Percentiles rank a stretch among this genome's conserved stretches.
Conservation (phyloP, 2,888 invertebrate genomes). For the Acholoe squamosa region DNA sequence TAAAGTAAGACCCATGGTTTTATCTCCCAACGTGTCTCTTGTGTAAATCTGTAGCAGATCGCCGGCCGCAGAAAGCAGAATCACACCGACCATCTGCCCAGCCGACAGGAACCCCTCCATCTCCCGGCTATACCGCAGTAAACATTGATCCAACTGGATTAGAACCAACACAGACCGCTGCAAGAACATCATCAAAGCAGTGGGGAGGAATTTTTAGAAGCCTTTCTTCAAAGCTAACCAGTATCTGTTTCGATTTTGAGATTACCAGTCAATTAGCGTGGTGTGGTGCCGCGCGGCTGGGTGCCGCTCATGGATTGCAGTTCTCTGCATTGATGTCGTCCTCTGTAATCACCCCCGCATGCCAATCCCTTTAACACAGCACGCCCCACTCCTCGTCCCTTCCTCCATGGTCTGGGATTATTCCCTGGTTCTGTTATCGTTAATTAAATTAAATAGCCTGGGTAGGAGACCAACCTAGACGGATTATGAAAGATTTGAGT, state of each 20-base stretch:
- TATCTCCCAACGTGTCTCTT: neutral
- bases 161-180: neutral
- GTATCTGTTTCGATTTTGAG: conserved; percentile 61
- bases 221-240: conserved; percentile 60
- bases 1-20: neutral
- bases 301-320: conserved; percentile 32
- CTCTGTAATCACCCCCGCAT: neutral
- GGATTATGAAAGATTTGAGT: conserved; percentile 42
- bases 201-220: conserved; percentile 30
- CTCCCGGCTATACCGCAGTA: conserved; percentile 35
- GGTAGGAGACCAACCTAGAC: conserved; percentile 1
- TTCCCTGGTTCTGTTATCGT: conserved; percentile 49
- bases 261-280: conserved; percentile 59
- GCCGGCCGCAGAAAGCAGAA: neutral
- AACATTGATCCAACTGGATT: conserved; percentile 55
- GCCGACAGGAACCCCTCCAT: neutral
- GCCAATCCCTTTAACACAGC: conserved; percentile 5
- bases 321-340: conserved; percentile 40
- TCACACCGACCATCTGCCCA: conserved; percentile 39
- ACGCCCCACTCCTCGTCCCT: neutral
- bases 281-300: neutral
- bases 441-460: conserved; percentile 59
- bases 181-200: conserved; percentile 46
- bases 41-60: conserved; percentile 1
- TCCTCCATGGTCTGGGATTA: conserved; percentile 6